Percentiles rank a stretch among this genome's conserved stretches.
phyloP scores from a whole-genome alignment of 37 sponge, comb jelly and placozoan species.

The Ephydatia muelleri region DNA sequence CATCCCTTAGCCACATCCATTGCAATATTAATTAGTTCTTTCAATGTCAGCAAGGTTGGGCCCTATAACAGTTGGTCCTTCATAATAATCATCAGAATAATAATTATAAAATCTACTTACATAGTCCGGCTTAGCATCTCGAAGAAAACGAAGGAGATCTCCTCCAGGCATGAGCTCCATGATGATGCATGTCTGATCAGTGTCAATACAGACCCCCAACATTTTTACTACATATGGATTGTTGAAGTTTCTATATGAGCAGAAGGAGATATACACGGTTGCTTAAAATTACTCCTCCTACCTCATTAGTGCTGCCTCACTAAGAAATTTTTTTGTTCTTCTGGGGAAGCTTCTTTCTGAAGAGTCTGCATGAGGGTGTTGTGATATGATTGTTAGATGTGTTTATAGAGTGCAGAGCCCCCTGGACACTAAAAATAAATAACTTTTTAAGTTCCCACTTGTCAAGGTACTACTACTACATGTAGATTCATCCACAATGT shows the following conservation, averaged over 20 bases:
- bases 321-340: conserved; percentile 70
- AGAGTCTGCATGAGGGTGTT: conserved; percentile 55
- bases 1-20: conserved; percentile 77
- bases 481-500: too few species aligned
- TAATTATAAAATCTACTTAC: conserved; percentile 30
- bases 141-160: conserved; percentile 74
- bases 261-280: neutral
- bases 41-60: conserved; percentile 63
- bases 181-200: conserved; percentile 79
- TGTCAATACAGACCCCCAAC: conserved; percentile 78
- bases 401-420: too few species aligned
- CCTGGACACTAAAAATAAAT: too few species aligned
- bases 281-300: conserved; percentile 11
- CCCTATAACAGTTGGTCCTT: conserved; percentile 34
- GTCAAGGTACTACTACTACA: too few species aligned
- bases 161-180: conserved; percentile 89
- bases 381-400: too few species aligned
- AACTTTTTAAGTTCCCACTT: too few species aligned
- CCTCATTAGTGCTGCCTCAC: conserved; percentile 82
- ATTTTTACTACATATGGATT: conserved; percentile 74
- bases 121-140: conserved; percentile 63
- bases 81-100: neutral
- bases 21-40: conserved; percentile 67
- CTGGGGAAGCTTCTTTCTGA: conserved; percentile 53
- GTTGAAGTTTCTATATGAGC: conserved; percentile 61